Base-by-base conservation (phyloP, 2,113 vertebrate species). In the Callithrix jacchus region DNA sequence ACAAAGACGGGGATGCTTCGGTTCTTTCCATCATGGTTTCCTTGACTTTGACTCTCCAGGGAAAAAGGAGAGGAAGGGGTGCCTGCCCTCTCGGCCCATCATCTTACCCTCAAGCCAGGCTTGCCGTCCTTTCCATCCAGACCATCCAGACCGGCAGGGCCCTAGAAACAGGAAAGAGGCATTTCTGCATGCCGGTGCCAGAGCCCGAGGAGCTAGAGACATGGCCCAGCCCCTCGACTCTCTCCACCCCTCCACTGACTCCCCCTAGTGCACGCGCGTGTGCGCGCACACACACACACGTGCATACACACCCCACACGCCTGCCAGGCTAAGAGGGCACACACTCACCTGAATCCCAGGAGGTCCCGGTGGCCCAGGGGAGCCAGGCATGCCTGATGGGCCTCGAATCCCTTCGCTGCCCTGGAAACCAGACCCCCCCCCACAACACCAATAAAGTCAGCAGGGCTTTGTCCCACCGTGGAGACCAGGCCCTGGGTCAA, bases 91-190 rank as follows among this genome's bases (percentile, higher is more conserved):
- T 40, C 2, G 0, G 10, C 56, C 61, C 1, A 0, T 13, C 11
- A 1, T 81, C 99, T 99, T 98, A 99, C 99, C 98, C 99, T 97
- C 73, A 98, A 42, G 6, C 99, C 99, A 2, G 99, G 99, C 89
- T 99, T 99, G 45, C 99, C 99, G 0, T 99, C 99, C 98, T 99
- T 99, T 83, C 99, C 99, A 0, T 99, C 99, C 66, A 99, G 96
- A 64, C 99, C 99, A 16, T 99, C 99, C 94, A 99, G 97, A 21
- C 99, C 99, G 4, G 99, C 98, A 0, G 99, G 99, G 2, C 99
- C 99, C 99, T 99, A 97, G 42, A 93, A 94, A 25, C 79, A 79
- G 81, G 66, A 92, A 30, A 73, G 45, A 49, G 56, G 42, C 27
- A 3, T 56, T 52, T 76, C 42, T 47, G 9, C 42, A 70, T 0